Evolutionary conservation across 2,888 invertebrate genomes (phyloP).

Genomic region (Andrena trimmerana): DNA sequence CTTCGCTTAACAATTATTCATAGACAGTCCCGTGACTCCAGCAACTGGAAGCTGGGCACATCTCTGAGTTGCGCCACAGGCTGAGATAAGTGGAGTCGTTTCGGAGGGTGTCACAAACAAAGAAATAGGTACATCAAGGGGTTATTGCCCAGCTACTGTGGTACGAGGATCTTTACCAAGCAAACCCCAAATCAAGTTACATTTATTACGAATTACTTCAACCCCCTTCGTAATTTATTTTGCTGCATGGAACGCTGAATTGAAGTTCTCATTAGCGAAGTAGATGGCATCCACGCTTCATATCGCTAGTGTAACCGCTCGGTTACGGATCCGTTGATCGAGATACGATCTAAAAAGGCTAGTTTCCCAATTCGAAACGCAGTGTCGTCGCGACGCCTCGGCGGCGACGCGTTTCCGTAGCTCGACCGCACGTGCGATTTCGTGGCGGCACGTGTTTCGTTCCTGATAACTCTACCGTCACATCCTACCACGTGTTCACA

Average conservation of each 20-base stretch:
- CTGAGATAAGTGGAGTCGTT: no score
- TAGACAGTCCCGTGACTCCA: no score
- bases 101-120: no score
- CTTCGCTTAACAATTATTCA: constrained; percentile 13
- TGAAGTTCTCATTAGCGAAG: not conserved
- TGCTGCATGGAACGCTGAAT: no score
- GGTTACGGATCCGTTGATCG: constrained; percentile 1
- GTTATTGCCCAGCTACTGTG: no score
- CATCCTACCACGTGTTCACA: constrained; percentile 83
- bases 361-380: not conserved
- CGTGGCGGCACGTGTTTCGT: constrained; percentile 70
- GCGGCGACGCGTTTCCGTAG: constrained; percentile 43
- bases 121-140: no score
- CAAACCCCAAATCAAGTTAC: no score
- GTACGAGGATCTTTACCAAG: no score
- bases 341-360: constrained; percentile 11
- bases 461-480: constrained; percentile 71
- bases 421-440: constrained; percentile 81
- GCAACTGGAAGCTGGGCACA: not conserved
- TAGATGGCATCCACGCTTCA: not conserved
- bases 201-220: no score
- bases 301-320: no score
- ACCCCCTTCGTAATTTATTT: no score
- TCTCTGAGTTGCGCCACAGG: no score
- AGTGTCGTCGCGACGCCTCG: constrained; percentile 33